Conservation (phyloP, 2,797 vertebrate genomes). For the Sternarchorhynchus goeldii region DNA sequence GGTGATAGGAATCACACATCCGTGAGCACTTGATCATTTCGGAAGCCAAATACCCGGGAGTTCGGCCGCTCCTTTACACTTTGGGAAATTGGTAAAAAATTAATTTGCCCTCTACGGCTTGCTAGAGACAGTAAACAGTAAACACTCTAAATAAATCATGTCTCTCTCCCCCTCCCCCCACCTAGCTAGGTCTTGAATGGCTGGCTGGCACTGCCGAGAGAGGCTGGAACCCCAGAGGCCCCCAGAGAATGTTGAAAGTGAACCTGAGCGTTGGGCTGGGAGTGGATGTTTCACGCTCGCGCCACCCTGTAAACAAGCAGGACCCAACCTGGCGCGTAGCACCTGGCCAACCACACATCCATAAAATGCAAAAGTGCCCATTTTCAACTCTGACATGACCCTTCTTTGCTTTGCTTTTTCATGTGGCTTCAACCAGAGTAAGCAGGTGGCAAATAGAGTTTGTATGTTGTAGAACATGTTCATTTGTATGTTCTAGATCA, state of each 20-base stretch:
- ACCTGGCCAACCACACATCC: not conserved
- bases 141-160: slow-evolving; percentile 81
- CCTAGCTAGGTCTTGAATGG: slow-evolving; percentile 56
- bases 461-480: no score
- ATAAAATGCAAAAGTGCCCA: slow-evolving; percentile 45
- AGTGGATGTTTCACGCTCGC: slow-evolving; percentile 77
- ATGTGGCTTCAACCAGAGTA: slow-evolving; percentile 22
- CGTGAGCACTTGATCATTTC: slow-evolving; percentile 63
- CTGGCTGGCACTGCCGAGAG: slow-evolving; percentile 64
- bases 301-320: slow-evolving; percentile 69
- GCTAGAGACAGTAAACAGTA: slow-evolving; percentile 72
- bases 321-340: not conserved
- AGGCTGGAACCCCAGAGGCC: slow-evolving; percentile 66
- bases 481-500: no score
- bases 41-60: slow-evolving; percentile 63
- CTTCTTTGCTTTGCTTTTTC: slow-evolving; percentile 31
- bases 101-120: slow-evolving; percentile 64
- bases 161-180: slow-evolving; percentile 31
- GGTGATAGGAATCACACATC: slow-evolving; percentile 64
- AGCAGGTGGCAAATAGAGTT: slow-evolving; percentile 20
- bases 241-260: slow-evolving; percentile 70
- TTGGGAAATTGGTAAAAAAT: slow-evolving; percentile 68
- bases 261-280: slow-evolving; percentile 72
- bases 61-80: slow-evolving; percentile 55
- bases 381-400: slow-evolving; percentile 23